Evolutionary conservation across 2,113 vertebrate genomes (phyloP).

Genomic region (Aegithalos caudatus): DNA sequence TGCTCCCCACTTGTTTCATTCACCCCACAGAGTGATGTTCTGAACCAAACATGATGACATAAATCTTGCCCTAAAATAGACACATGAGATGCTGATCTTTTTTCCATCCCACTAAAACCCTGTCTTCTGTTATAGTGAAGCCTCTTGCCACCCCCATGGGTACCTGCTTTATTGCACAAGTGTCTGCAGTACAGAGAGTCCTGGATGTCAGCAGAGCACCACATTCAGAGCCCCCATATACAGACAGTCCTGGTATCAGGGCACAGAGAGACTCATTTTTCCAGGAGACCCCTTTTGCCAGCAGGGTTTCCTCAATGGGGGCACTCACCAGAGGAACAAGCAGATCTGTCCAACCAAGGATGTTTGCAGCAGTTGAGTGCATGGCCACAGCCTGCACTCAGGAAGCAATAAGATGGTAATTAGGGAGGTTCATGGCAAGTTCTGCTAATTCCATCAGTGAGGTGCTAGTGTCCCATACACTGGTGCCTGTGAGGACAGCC

Average conservation of each 20-base stretch:
- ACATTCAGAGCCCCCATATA: accelerated
- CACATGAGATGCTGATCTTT: not conserved
- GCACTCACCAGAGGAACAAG: not conserved
- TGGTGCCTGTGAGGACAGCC: accelerated
- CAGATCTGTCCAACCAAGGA: not conserved
- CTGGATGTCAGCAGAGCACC: not conserved
- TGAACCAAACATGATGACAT: not conserved
- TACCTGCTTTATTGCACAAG: not conserved
- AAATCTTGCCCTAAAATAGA: not conserved
- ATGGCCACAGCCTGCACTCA: not conserved
- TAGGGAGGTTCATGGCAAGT: not conserved
- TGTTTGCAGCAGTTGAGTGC: accelerated
- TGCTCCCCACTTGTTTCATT: not conserved
- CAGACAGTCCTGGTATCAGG: not conserved
- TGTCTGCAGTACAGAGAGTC: not conserved
- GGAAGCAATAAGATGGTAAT: not conserved
- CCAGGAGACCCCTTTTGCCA: not conserved
- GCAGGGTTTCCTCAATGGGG: not conserved
- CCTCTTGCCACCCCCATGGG: not conserved
- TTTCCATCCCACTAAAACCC: not conserved
- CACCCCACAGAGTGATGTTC: not conserved
- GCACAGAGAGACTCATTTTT: not conserved
- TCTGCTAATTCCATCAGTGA: not conserved
- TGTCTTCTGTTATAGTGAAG: not conserved
- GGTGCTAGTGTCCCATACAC: not conserved